Conservation (phyloP, 2,888 invertebrate species). For the Ormyrus nitidulus region DNA sequence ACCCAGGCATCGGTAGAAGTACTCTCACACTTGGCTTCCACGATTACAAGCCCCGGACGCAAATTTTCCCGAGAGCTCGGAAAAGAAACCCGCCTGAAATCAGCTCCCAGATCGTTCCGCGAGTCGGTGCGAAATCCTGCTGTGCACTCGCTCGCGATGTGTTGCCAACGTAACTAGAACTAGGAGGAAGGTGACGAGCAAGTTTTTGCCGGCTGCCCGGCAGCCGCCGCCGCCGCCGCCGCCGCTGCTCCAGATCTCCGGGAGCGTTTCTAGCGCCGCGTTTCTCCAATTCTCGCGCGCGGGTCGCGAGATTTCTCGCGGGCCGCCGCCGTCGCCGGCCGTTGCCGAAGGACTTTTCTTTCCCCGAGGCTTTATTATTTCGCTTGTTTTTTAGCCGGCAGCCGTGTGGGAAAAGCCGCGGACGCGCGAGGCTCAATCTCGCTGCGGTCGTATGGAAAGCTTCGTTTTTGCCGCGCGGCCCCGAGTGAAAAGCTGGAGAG, state of each 20-base stretch:
- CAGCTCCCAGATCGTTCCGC: too few species aligned
- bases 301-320: neutral
- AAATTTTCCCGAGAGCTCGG: too few species aligned
- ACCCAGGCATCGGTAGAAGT: too few species aligned
- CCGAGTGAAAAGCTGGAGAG: too few species aligned
- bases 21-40: too few species aligned
- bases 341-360: conserved; percentile 29
- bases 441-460: too few species aligned
- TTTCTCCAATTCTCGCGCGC: conserved; percentile 20
- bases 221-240: too few species aligned
- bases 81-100: too few species aligned
- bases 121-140: conserved; percentile 15
- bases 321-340: conserved; percentile 12
- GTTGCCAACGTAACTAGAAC: conserved; percentile 53
- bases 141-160: neutral
- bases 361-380: neutral
- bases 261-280: conserved; percentile 30
- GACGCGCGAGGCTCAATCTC: too few species aligned
- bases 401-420: too few species aligned
- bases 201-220: conserved; percentile 54
- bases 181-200: conserved; percentile 58
- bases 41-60: too few species aligned
- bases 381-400: neutral
- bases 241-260: conserved; percentile 57
- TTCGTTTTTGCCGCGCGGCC: too few species aligned